phyloP scores from a whole-genome alignment of 2,797 vertebrate species.

The Thalassophryne amazonica region DNA sequence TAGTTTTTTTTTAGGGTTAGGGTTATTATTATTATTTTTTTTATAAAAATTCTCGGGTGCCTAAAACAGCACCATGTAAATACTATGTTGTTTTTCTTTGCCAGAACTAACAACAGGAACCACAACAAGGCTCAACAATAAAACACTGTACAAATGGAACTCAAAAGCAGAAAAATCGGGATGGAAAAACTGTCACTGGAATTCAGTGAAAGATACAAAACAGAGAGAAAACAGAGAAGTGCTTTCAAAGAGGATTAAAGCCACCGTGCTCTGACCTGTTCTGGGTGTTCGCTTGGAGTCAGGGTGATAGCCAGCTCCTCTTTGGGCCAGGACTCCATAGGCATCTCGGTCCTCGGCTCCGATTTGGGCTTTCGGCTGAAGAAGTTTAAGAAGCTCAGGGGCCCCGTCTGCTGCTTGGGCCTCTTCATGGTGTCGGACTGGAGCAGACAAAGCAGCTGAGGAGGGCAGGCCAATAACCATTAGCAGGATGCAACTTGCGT shows the following conservation, averaged over 20 bases:
- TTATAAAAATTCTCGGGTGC: no score
- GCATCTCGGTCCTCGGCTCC: slow-evolving; percentile 58
- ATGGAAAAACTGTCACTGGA: no score
- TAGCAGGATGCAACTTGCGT: slow-evolving; percentile 42
- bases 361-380: slow-evolving; percentile 81
- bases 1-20: no score
- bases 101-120: no score
- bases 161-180: no score
- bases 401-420: slow-evolving; percentile 76
- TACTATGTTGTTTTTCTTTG: no score
- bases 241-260: not conserved
- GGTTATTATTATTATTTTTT: no score
- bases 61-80: no score
- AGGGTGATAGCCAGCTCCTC: slow-evolving; percentile 70
- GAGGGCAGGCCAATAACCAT: slow-evolving; percentile 68
- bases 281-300: slow-evolving; percentile 67
- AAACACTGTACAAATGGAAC: no score
- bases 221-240: no score
- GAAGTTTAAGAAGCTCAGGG: slow-evolving; percentile 80
- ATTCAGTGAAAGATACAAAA: no score
- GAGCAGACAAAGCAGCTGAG: slow-evolving; percentile 50
- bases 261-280: slow-evolving; percentile 66
- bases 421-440: slow-evolving; percentile 75
- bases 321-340: slow-evolving; percentile 49
- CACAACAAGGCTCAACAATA: no score